Base-by-base conservation (phyloP, 2,888 invertebrate species). In the Caenorhabditis imperialis region DNA sequence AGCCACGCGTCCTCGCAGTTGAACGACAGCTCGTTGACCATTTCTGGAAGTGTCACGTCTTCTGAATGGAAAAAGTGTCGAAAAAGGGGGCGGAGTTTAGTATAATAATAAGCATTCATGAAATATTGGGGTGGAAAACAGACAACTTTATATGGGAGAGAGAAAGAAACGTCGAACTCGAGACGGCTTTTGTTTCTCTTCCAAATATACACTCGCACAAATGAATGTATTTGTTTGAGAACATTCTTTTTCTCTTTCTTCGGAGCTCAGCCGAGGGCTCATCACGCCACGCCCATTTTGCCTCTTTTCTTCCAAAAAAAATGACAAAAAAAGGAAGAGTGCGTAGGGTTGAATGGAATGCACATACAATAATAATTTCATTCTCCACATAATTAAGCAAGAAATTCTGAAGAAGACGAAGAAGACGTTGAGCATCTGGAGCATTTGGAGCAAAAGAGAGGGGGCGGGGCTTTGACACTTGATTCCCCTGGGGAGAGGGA, bases 1-100 rank as follows among this genome's bases (percentile, higher is more conserved):
- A 79, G 37, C 79, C 79, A 79, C 8, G 71, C 71, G 51, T 77
- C 62, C 35, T 79, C 77, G 16, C 62, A 75, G 42, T 77, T 77
- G 67, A 79, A 77, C 33, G 75, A 62, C 8, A 75, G 16, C 44
- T 75, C 75, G 33, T 58, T 42, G 50, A 61, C 67, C 74, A 74
- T 74, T 60, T 30, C 20, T 22, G 23, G 23, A 27, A 44, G 18
- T 7, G 25, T 42, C 10, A 25, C 7, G 14, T 16, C 5, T 18
- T 25, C 23, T 14, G 30, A 30, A 30, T 30, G 30, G 30, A 10
- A 7, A 30, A 30, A 30, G 42, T n/a, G 25, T 42, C 20, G 27
- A n/a, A 6, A 20, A 16, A 23, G 42, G 33, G 14, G 4, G 23
- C 22, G 8, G 25, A 3, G n/a, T 30, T 10, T 16, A 18, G 63